These are phyloP conservation scores for Meganola albula DNA, from an alignment of 2,888 invertebrate genomes.

Conservation along the genomic window DNA sequence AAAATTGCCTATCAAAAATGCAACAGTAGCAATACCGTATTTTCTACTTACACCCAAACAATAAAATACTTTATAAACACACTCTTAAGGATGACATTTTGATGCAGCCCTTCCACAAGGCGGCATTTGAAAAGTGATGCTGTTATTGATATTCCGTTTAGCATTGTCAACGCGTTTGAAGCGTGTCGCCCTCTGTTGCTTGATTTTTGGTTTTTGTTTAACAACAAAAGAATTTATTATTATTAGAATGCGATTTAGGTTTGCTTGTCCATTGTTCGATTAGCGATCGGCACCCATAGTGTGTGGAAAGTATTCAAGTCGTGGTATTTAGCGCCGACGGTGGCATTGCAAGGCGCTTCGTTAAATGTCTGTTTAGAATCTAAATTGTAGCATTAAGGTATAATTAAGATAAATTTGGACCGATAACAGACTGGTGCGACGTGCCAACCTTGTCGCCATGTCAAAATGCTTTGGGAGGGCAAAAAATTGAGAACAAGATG, in stretches of 20 bases:
- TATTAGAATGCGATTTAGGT: constrained; percentile 38
- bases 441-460: constrained; percentile 51
- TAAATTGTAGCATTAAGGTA: constrained; percentile 61
- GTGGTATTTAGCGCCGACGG: constrained; percentile 70
- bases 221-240: constrained; percentile 54
- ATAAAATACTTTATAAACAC: constrained; percentile 22
- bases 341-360: constrained; percentile 66
- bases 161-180: constrained; percentile 46
- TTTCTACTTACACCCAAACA: constrained; percentile 35
- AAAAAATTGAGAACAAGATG: constrained; percentile 14
- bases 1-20: constrained; percentile 61
- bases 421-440: constrained; percentile 58
- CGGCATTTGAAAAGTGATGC: constrained; percentile 45
- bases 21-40: constrained; percentile 32
- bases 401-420: constrained; percentile 72
- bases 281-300: constrained; percentile 50
- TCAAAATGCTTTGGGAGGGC: constrained; percentile 31
- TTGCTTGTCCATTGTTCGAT: constrained; percentile 66
- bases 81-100: too few relatives aligned
- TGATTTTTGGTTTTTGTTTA: constrained; percentile 48
- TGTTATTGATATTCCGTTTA: constrained; percentile 43
- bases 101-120: too few relatives aligned
- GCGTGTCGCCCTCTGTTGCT: constrained; percentile 48
- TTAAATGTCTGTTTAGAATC: constrained; percentile 54
- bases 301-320: constrained; percentile 47